Base-by-base conservation (phyloP, 2,113 vertebrate species). In the Anseranas semipalmata region DNA sequence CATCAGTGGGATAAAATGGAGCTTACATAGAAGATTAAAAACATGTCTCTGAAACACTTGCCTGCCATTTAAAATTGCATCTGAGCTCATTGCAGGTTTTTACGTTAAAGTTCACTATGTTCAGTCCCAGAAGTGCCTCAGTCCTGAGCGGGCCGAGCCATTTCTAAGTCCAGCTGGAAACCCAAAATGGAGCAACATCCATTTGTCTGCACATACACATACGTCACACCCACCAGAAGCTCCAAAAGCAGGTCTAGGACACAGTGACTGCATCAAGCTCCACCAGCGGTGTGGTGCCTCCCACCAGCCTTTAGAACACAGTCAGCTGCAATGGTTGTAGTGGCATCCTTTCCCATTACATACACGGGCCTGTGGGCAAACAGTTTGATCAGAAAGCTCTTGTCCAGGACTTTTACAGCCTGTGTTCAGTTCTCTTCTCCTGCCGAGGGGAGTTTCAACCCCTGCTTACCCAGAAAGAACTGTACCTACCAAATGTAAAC, bases 261-360 rank as follows among this genome's bases (percentile, higher is more conserved):
- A 41, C 19, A 46, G 37, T 2, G 50, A 60, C 14, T 45, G 41
- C 21, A 56, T 46, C 35, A 85, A 35, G 5, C 15, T 41, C 22
- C 55, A 48, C 5, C 22, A 48, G 2, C 0, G 0, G 7, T 14
- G 5, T 33, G 39, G 6, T 79, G n/a, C 21, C 32, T 70, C 39
- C 30, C 12, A 87, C 8, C 3, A 25, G 15, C 28, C 63, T 81
- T 67, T 41, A 50, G 67, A 81, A 46, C 10, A 32, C 10, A 32
- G 21, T 33, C 14, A 15, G 32, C 3, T 3, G 3, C 3, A 17
- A 39, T 53, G 46, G 24, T 35, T 59, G 15, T 18, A 35, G 71
- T 12, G 32, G 14, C 48, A 80, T 15, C 13, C 18, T 14, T 60
- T 55, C 25, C 41, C 35, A n/a, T 53, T 15, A 56, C 4, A 33